Conservation (phyloP, 2,888 invertebrate genomes). For the Orthosia gothica region DNA sequence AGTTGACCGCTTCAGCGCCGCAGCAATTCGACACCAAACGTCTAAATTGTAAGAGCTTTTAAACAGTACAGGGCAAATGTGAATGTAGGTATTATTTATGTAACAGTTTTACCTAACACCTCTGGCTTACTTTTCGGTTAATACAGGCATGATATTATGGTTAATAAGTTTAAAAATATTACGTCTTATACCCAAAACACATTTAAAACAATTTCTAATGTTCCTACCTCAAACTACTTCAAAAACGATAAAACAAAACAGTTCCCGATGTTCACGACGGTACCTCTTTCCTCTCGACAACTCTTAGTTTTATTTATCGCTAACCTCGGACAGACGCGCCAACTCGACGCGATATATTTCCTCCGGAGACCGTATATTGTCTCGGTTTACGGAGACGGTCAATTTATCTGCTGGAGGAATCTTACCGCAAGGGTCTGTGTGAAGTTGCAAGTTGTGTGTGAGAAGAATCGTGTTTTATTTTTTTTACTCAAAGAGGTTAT, state of each 20-base stretch:
- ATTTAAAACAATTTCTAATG: background rate
- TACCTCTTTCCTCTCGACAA: background rate
- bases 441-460: background rate
- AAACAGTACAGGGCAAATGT: too few species aligned
- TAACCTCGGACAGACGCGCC: constrained; percentile 15
- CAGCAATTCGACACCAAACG: too few species aligned
- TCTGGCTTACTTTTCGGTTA: too few species aligned
- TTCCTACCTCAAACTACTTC: background rate
- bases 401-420: constrained; percentile 43
- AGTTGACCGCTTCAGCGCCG: too few species aligned
- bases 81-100: too few species aligned
- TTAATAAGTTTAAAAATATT: too few species aligned
- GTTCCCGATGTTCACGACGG: background rate
- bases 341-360: constrained; percentile 37
- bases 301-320: constrained; percentile 40
- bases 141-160: too few species aligned
- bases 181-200: background rate
- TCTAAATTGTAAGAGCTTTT: too few species aligned
- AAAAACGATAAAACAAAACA: constrained; percentile 11
- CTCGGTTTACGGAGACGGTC: constrained; percentile 39
- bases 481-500: background rate
- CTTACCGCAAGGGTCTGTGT: background rate
- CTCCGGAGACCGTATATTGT: constrained; percentile 43
- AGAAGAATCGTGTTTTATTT: background rate
- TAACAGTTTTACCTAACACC: too few species aligned